These are phyloP conservation scores for Sitophilus oryzae DNA, from an alignment of 1,140 invertebrate species.

Conservation along the genomic window DNA sequence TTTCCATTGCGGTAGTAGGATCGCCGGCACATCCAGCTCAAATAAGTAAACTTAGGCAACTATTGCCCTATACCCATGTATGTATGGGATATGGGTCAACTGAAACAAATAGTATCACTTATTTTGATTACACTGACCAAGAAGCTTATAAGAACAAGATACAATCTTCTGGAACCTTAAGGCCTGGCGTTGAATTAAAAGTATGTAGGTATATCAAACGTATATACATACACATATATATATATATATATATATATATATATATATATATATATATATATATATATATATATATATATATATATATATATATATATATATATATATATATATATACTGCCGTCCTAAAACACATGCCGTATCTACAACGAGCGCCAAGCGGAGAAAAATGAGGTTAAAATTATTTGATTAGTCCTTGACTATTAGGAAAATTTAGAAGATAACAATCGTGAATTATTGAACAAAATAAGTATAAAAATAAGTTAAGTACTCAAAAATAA, in stretches of 20 bases:
- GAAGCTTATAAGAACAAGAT: not conserved
- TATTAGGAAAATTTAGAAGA: too few species aligned
- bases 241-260: slow-evolving; percentile 5
- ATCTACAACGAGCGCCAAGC: too few species aligned
- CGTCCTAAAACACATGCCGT: not conserved
- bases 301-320: slow-evolving; percentile 5
- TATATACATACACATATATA: slow-evolving; percentile 1
- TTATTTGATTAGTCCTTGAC: too few species aligned
- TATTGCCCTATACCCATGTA: not conserved
- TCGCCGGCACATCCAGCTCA: not conserved
- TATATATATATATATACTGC: not conserved
- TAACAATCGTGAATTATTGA: too few species aligned
- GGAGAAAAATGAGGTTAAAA: too few species aligned
- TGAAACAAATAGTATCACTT: not conserved
- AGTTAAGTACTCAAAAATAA: too few species aligned
- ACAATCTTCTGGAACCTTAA: not conserved
- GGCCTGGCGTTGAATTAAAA: not conserved
- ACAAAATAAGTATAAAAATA: too few species aligned
- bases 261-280: slow-evolving; percentile 2
- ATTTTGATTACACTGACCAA: not conserved
- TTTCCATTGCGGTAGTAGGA: not conserved
- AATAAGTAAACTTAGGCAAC: not conserved
- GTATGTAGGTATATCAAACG: not conserved
- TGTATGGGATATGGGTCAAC: not conserved
- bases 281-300: slow-evolving; percentile 5